Base-by-base conservation (phyloP, 2,797 vertebrate species). In the Philypnodon macrostomus region DNA sequence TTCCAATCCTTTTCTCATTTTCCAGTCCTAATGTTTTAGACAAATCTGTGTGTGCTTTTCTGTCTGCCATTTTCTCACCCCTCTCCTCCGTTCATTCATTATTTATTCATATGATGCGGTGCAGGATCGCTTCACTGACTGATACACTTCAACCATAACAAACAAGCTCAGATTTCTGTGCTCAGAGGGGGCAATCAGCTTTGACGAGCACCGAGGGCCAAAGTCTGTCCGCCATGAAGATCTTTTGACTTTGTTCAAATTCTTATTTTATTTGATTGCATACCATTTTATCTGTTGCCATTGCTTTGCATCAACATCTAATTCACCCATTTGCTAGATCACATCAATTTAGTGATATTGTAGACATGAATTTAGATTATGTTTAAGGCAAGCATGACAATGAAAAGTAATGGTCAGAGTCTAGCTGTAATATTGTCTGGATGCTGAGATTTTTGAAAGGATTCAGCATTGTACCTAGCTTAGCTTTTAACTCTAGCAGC, bases 111-210 rank as follows among this genome's bases (percentile, higher is more conserved):
- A 70, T 2, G 19, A 77, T 80, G 78, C 80, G 72, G 80, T 51
- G 32, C 53, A 34, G 83, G 68, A 60, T 50, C 73, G 75, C 61
- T 53, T 77, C 65, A 45, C 63, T 77, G 79, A 85, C 66, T 75
- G 80, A 85, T 83, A 77, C 72, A 86, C 76, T 85, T 86, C 80
- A 86, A 77, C 77, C 80, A 81, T 82, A 84, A 85, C 74, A 85
- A 87, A 85, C 76, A 81, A 76, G 74, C 58, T 53, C 69, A 84
- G 75, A 82, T 77, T 74, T 83, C 75, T 68, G 70, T 54, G 57
- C 81, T 87, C 80, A 72, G 79, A 66, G 65, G 71, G 74, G 77
- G 78, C 73, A 50, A 78, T 75, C 63, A 66, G 53, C 45, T 76
- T 75, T 41, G 30, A 45, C n/a, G 4, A 70, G 54, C 53, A 30